Base-by-base conservation (phyloP, 2,888 invertebrate species). In the Congeria kusceri region DNA sequence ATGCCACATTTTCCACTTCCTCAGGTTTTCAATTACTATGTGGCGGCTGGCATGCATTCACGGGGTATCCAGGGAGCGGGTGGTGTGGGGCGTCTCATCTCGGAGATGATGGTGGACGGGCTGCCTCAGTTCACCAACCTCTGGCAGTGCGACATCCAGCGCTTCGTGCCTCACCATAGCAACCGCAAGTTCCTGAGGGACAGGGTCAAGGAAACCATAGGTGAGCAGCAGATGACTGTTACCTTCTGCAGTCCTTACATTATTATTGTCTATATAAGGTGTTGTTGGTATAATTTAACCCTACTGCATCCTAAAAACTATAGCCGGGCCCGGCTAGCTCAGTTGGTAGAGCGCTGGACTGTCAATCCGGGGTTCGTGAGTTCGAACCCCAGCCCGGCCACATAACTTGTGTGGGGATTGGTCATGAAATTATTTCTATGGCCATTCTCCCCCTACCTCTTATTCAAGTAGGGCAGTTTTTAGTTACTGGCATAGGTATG, bases 11-110 rank as follows among this genome's bases (percentile, higher is more conserved):
- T 32, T 7, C 11, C 1, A 13, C 39, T 39, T 9, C 13, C 39
- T 39, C 91, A 97, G 96, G 96, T 98, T 87, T 95, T 95, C 87
- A 97, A 97, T 91, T 98, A 98, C 93, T 96, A 96, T 92, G 96
- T 99, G 53, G 98, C 98, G 0, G 97, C 98, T 49, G 99, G 99
- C 2, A 97, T 98, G 96, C 98, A 98, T 94, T 98, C 98, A 0
- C 96, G 97, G 39, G 99, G 99, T n/a, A 96, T 98, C 61, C 97
- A 97, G 0, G 97, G 98, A 11, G 98, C 98, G 0, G 98, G 98
- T 0, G 99, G 99, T 4, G 96, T 98, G n/a, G 99, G 98, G 0
- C 95, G 96, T 89, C 96, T 97, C 0, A 96, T 98, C 0, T 97
- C 97, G 0, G 97, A 98, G 93, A 95, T 97, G 91, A 97, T 99